These are phyloP conservation scores for Eupristina koningsbergeri DNA, from an alignment of 1,140 invertebrate genomes.

Conservation along the genomic window DNA sequence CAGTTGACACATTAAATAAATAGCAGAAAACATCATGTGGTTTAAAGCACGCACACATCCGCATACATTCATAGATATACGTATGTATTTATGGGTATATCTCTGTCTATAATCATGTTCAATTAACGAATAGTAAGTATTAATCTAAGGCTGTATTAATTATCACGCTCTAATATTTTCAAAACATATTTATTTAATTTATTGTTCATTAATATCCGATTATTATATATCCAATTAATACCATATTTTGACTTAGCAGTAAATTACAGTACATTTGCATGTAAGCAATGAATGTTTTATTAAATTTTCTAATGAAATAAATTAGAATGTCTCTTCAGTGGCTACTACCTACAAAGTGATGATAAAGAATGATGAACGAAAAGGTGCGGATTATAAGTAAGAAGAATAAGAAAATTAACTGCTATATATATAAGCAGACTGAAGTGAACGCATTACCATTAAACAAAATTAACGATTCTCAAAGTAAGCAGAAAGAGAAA, in stretches of 20 bases:
- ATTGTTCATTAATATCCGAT: background rate
- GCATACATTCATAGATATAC: no score
- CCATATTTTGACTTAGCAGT: background rate
- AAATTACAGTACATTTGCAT: background rate
- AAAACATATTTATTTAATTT: background rate
- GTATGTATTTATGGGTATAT: no score
- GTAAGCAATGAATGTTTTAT: conserved; percentile 43
- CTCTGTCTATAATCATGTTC: no score
- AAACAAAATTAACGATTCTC: conserved; percentile 22
- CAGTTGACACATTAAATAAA: no score
- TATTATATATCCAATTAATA: background rate
- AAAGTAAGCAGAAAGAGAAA: conserved; percentile 7
- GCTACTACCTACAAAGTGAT: background rate
- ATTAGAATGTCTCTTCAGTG: background rate
- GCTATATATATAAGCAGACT: background rate
- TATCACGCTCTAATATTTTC: background rate
- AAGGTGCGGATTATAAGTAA: background rate
- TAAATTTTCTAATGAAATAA: conserved; percentile 27
- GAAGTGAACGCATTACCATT: conserved; percentile 1
- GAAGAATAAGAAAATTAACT: conserved; percentile 4
- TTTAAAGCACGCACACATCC: no score
- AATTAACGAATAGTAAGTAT: no score
- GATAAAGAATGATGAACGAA: background rate
- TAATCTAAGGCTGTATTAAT: background rate
- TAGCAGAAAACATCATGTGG: no score